phyloP scores from a whole-genome alignment of 2,797 vertebrate species.

The Pangasius larnaudii region DNA sequence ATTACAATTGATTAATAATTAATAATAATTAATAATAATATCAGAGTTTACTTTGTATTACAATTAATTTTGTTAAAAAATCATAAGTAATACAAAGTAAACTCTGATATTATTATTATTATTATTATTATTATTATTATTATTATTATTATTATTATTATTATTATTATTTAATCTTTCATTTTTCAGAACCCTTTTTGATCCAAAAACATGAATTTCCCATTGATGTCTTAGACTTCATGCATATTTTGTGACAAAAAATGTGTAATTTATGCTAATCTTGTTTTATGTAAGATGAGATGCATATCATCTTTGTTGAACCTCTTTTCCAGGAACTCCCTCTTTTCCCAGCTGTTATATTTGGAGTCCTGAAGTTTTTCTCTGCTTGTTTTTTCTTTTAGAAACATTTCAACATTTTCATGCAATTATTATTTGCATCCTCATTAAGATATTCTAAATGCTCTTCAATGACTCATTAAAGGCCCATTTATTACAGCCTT shows the following conservation, averaged over 20 bases:
- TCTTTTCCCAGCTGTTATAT: neutral
- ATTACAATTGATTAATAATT: neutral
- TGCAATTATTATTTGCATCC: slow-evolving; percentile 18
- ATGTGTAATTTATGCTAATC: too few species aligned
- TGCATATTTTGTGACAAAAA: neutral
- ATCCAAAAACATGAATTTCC: neutral
- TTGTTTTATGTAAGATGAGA: neutral
- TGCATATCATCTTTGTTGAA: neutral
- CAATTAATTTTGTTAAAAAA: too few species aligned
- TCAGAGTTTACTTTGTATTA: too few species aligned
- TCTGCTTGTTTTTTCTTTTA: neutral
- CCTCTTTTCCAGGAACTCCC: neutral
- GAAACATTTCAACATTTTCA: neutral
- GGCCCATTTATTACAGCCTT: neutral
- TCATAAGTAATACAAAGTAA: neutral
- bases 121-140: neutral
- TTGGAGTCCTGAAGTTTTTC: neutral
- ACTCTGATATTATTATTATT: neutral
- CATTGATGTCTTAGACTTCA: neutral
- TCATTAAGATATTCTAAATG: slow-evolving; percentile 12
- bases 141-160: neutral
- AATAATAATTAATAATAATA: too few species aligned
- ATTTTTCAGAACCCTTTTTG: neutral
- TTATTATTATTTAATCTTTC: neutral
- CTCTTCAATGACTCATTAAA: slow-evolving; percentile 30